These are phyloP conservation scores for Urocyon cinereoargenteus DNA, from an alignment of 2,797 vertebrate genomes.

Conservation along the genomic window DNA sequence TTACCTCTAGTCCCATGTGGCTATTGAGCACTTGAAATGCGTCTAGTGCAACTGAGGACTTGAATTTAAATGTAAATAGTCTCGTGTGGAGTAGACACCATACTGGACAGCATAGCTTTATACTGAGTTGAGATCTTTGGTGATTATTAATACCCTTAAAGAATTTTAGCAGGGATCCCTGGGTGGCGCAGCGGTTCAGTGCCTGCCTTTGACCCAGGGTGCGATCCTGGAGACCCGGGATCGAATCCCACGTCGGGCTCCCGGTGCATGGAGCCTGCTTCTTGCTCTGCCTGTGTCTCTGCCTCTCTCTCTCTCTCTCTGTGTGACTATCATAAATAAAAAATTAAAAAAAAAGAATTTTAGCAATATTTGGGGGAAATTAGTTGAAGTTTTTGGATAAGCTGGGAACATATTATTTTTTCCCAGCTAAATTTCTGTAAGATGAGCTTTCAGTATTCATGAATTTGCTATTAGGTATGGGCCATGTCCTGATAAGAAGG, in stretches of 20 bases:
- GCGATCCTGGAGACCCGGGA: too few species aligned
- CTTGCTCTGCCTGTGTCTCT: too few species aligned
- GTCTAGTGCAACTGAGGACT: neutral
- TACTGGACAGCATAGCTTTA: neutral
- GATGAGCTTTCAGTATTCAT: neutral
- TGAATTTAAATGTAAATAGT: neutral
- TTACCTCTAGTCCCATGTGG: neutral
- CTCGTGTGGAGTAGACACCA: neutral
- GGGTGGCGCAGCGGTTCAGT: too few species aligned
- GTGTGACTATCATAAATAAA: too few species aligned
- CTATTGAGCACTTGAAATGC: neutral
- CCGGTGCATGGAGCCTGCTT: too few species aligned
- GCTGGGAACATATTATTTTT: neutral
- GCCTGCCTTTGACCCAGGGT: too few species aligned
- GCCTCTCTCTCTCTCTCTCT: too few species aligned
- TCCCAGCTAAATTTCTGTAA: neutral
- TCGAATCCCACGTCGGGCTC: too few species aligned
- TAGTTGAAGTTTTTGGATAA: neutral
- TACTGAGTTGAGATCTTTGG: neutral
- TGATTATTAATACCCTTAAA: slow-evolving; percentile 48
- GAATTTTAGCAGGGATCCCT: neutral
- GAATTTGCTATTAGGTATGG: neutral
- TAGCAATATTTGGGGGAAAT: neutral
- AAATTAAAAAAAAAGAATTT: neutral
- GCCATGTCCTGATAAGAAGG: neutral